Evolutionary conservation across 1,140 invertebrate genomes (phyloP), one percentile per base, ranked within the genome.

Genomic region (Drosophila watanabei): DNA sequence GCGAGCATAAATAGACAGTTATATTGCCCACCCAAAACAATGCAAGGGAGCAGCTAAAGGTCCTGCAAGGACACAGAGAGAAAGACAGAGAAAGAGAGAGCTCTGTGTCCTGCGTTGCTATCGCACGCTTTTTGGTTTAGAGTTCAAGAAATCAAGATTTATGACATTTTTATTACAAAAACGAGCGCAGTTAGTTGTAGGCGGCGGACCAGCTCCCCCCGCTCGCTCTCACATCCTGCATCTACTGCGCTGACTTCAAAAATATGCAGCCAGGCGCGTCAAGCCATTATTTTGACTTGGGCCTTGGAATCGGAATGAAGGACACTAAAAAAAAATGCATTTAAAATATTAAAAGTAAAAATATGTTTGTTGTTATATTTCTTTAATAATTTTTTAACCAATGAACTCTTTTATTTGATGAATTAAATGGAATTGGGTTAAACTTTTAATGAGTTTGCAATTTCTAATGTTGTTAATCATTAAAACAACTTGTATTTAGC

Each of bases 131-230:
- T 88, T 79, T 79, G 82, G 81, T 89, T 86, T 89, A 86, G 75
- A 79, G 85, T 77, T 79, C 63, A 80, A 91, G 90, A 85, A 92
- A 91, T 91, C 82, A 91, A 92, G 89, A 91, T 91, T 92, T 91
- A 91, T 91, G 90, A 88, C 89, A 89, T 92, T 91, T 91, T 92
- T 92, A 91, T 91, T 91, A 73, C 71, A 89, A 90, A 88, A 85
- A 89, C 85, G 86, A 90, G 69, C 78, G 81, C 48, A 57, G 75
- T 79, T 85, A 81, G 85, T 89, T 81, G 81, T 81, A 69, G 77
- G 81, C 77, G 85, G 68, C 69, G 85, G 64, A 69, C 75, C 54
- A 28, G 41, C 24, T n/a, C 46, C n/a, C 6, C 41, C n/a, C n/a
- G n/a, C n/a, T 4, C 7, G 11, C 43, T 52, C 48, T 18, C 13